phyloP scores from a whole-genome alignment of 64 coral and sea anemone genomes.

The Actinia equina region DNA sequence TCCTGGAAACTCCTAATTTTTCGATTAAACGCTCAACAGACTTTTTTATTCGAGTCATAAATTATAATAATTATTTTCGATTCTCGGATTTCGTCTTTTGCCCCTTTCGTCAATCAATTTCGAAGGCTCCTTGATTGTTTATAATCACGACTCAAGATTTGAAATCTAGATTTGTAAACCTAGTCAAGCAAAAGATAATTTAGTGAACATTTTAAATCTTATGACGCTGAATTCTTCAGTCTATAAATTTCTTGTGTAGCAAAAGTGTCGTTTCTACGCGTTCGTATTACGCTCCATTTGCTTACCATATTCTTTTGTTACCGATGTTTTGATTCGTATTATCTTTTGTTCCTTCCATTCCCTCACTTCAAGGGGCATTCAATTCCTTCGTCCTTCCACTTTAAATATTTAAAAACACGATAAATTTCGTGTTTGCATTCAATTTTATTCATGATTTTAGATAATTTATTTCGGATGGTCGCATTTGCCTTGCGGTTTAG shows the following conservation, averaged over 20 bases:
- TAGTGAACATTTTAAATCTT: background rate
- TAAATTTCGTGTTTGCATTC: background rate
- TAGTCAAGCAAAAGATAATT: background rate
- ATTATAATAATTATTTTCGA: conserved; percentile 4
- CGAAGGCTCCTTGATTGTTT: background rate
- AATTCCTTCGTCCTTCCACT: background rate
- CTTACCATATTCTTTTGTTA: conserved; percentile 5
- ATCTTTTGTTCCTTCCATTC: conserved; percentile 17
- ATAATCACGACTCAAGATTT: background rate
- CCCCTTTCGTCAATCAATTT: background rate
- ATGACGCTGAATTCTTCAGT: background rate
- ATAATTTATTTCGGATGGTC: background rate
- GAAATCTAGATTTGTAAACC: background rate
- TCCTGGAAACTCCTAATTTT: background rate
- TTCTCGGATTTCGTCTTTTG: background rate
- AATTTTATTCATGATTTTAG: background rate
- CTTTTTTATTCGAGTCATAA: background rate
- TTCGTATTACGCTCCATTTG: background rate
- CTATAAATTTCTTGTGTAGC: background rate
- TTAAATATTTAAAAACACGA: background rate
- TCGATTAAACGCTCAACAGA: background rate
- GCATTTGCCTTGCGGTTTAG: background rate
- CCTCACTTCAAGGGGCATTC: background rate
- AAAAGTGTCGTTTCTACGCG: background rate
- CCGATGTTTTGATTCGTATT: conserved; percentile 9